Base-by-base conservation (phyloP, 2,888 invertebrate species). In the Thymelicus acteon region DNA sequence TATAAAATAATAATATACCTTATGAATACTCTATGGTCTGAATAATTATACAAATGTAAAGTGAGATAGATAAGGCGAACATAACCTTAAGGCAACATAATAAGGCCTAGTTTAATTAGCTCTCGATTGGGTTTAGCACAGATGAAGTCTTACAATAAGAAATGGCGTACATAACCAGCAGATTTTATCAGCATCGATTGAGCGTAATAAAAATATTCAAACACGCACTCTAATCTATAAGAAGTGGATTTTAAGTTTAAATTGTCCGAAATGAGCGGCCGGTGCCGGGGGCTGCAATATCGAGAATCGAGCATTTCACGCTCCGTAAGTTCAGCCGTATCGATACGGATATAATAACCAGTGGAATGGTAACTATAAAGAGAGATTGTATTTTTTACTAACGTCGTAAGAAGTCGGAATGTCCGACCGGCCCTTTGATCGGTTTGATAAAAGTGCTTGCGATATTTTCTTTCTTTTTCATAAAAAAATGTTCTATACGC, bases 381-480 rank as follows among this genome's bases (percentile, higher is more conserved):
- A 89, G 86, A 93, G 92, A 93, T 93, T 93, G 92, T 93, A 90
- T 92, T 93, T 92, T 93, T 93, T 93, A 93, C 91, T 93, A 92
- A 90, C 92, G 91, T 93, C 93, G 89, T 93, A 93, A 92, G 92
- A 89, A 90, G 87, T 92, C 86, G 92, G 92, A 93, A 93, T 91
- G 92, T 86, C 88, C 89, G 90, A 85, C 86, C 89, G 91, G 88
- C 88, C 93, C 93, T 93, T 93, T 92, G 92, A 93, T 93, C 92
- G 91, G 85, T 91, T 90, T 91, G 91, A 92, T 92, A 92, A 91
- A 92, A 91, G 83, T 87, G 87, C 88, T 83, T 80, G 89, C 89
- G 84, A 90, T 90, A 87, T 89, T 83, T 83, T 81, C 85, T 80
- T 58, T 82, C 83, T 85, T 85, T 85, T 87, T 86, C 82, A 85